Conservation (phyloP, 2,797 vertebrate genomes). For the Heliangelus exortis region DNA sequence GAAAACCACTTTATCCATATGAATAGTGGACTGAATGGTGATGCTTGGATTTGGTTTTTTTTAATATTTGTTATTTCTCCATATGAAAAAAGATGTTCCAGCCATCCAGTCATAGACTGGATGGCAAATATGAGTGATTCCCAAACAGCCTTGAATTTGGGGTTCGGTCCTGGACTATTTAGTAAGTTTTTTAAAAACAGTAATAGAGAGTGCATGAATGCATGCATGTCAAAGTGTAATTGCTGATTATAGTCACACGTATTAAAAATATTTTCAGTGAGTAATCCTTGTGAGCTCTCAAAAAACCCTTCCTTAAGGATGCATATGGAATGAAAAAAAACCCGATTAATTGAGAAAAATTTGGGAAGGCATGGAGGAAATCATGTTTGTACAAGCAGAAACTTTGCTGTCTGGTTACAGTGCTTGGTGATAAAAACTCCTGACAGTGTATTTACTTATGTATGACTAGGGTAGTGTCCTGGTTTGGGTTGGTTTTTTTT, state of each 20-base stretch:
- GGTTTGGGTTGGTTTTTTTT: too few relatives aligned
- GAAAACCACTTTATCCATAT: background rate
- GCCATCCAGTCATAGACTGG: background rate
- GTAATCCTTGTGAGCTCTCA: background rate
- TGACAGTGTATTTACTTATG: background rate
- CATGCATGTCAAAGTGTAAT: background rate
- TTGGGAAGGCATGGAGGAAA: background rate
- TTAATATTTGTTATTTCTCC: background rate
- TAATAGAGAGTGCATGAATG: background rate
- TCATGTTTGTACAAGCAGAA: background rate
- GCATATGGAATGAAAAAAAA: background rate
- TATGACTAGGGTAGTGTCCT: background rate
- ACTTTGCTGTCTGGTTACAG: background rate
- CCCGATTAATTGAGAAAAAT: background rate
- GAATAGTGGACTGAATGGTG: background rate
- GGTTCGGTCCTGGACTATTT: background rate
- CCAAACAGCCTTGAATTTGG: background rate
- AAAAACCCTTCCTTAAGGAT: background rate
- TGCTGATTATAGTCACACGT: background rate
- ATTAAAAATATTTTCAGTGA: background rate
- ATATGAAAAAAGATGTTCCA: background rate
- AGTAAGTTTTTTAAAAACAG: background rate
- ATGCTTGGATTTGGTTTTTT: background rate
- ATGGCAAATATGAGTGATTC: background rate
- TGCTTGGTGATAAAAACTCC: background rate